Percentiles rank a stretch among this genome's conserved stretches.
These are phyloP conservation scores for Ramphastos sulfuratus DNA, from an alignment of 2,113 vertebrate genomes.

Conservation along the genomic window DNA sequence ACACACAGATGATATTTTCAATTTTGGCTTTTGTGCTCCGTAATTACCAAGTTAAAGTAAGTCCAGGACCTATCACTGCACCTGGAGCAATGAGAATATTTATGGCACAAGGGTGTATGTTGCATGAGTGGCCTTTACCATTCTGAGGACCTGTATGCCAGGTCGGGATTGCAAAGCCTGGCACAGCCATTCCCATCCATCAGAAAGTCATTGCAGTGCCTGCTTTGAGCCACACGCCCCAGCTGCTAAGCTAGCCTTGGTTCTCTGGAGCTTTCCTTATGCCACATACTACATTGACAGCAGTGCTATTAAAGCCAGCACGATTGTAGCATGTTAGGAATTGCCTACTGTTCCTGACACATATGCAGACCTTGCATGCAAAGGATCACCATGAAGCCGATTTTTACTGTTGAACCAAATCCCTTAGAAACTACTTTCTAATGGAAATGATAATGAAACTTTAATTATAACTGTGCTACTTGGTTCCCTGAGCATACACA, in stretches of 20 bases:
- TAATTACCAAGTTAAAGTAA: neutral
- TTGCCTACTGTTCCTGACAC: neutral
- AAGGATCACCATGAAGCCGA: neutral
- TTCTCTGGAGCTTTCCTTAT: neutral
- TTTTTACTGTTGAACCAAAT: conserved; percentile 49
- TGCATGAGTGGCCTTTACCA: neutral
- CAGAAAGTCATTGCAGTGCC: neutral
- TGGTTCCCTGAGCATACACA: conserved; percentile 53
- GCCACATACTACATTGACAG: neutral
- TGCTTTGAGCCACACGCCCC: fast-evolving
- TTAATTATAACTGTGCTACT: conserved; percentile 69
- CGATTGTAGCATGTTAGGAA: neutral
- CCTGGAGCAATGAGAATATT: neutral
- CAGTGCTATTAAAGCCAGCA: neutral
- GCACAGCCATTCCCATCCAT: neutral
- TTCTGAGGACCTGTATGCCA: fast-evolving
- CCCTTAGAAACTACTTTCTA: conserved; percentile 56
- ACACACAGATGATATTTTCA: neutral
- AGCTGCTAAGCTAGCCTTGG: fast-evolving
- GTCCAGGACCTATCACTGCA: neutral
- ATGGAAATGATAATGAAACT: conserved; percentile 68
- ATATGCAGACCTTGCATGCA: neutral
- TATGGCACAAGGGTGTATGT: fast-evolving
- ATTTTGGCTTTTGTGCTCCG: neutral
- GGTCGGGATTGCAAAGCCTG: neutral